Base-by-base conservation (phyloP, 1,140 invertebrate species). In the Sitodiplosis mosellana region DNA sequence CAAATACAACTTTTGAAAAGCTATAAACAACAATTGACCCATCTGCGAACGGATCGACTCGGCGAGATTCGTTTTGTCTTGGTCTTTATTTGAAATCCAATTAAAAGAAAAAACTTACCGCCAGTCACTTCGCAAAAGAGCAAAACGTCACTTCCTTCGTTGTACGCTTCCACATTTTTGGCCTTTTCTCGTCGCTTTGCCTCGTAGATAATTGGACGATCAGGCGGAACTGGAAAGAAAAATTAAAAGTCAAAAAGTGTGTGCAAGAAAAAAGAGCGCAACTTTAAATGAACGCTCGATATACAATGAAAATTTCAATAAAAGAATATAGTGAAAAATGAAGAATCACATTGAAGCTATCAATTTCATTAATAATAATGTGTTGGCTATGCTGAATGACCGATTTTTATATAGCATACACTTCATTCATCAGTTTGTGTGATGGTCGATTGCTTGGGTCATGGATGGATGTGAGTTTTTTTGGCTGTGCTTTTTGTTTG, bases 51-150 rank as follows among this genome's bases (percentile, higher is more conserved):
- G 27, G 27, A 5, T 27, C 27, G 10, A 27, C 27, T 27, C 14
- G 37, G 17, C 37, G 12, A 36, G 8, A 36, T 10, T 10, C n/a
- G n/a, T 36, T 36, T 36, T 10, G 8, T 8, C n/a, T 36, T 36
- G 8, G 34, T n/a, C n/a, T n/a, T 36, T n/a, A 36, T 40, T 40
- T 15, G 14, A 40, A 40, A 40, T 18, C 6, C 14, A 40, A 40
- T 15, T 36, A 8, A 8, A 36, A n/a, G 8, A 5, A 45, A 38
- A 42, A 15, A 69, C 76, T 78, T 74, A 91, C 87, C 88, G 75
- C 85, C 86, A 58, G 76, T 74, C 2, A 88, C 85, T 70, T 90
- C 84, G 64, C 88, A 92, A 51, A 83, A 78, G 17, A 92, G 75
- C 49, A 78, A 73, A 21, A 90, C 77, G 62, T 83, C 79, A 34